Base-by-base conservation (phyloP, 2,113 vertebrate genomes). In the Anser cygnoides region DNA sequence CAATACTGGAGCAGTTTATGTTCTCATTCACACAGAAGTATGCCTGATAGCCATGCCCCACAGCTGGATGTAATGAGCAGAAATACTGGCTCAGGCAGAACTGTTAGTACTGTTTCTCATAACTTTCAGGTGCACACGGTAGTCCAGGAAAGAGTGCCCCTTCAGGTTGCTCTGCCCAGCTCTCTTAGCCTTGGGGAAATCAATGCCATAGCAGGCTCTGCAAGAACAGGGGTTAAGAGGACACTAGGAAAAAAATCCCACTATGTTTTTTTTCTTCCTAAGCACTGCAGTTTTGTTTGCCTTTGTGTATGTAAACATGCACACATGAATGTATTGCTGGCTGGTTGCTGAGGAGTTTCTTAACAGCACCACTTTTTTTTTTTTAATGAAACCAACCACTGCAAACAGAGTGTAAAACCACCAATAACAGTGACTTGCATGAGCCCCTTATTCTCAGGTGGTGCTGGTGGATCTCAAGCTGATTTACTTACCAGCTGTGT, bases 401-500 rank as follows among this genome's bases (percentile, higher is more conserved):
- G 13, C 31, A 72, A 70, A 67, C 12, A 75, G 65, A 8, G 25
- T 54, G 14, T 65, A 86, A 93, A 41, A 86, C 39, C 81, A 80
- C 25, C 57, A 74, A 78, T 17, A 43, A 41, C 86, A 76, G 39
- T 90, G 44, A 57, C 83, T 52, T 93, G 43, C 3, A 76, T 71
- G 59, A 88, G 74, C 9, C 12, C 49, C 41, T 44, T 29, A 46
- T 59, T 16, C 37, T 78, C 33, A 39, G 21, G 31, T n/a, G 43
- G 29, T 92, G 78, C 50, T 11, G 44, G 62, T 31, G 33, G 59
- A 46, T 58, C 25, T 88, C 26, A 55, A 44, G 54, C 15, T 11
- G 25, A 73, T 89, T 77, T 75, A 97, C 98, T 95, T 95, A 98
- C 98, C 98, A 98, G 94, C 97, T 98, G 89, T 98, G 98, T 73